These are phyloP conservation scores for Aptenodytes forsteri DNA, from an alignment of 2,113 vertebrate species.

Conservation along the genomic window DNA sequence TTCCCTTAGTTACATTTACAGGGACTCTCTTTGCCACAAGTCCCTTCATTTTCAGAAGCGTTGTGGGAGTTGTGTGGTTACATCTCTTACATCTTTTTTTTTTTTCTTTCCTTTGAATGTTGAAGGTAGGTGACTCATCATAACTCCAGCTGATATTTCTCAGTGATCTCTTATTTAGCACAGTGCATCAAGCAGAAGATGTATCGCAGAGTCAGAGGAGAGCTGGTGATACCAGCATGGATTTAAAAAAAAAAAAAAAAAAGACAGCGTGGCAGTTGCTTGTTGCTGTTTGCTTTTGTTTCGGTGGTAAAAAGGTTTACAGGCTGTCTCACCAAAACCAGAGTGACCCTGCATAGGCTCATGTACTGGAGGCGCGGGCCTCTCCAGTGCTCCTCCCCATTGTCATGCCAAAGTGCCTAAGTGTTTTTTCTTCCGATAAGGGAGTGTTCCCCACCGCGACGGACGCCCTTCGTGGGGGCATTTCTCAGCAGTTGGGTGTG, in stretches of 20 bases:
- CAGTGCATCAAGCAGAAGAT: background rate
- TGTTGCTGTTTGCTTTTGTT: background rate
- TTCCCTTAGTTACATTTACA: conserved; percentile 57
- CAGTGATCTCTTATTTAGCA: conserved; percentile 53
- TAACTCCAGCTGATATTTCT: conserved; percentile 56
- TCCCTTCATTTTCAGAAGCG: conserved; percentile 29
- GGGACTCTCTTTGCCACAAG: conserved; percentile 31
- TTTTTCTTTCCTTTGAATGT: conserved; percentile 13
- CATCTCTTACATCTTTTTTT: conserved; percentile 24
- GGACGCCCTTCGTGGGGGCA: background rate
- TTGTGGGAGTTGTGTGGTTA: conserved; percentile 63
- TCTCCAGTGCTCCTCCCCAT: background rate
- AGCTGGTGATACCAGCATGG: background rate
- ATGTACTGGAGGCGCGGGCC: rapidly evolving
- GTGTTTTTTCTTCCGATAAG: background rate
- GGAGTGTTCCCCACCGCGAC: rapidly evolving
- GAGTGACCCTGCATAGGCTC: background rate
- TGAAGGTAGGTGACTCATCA: conserved; percentile 59
- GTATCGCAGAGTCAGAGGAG: conserved; percentile 15
- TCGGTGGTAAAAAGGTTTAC: background rate
- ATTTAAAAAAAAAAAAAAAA: background rate
- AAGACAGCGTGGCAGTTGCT: background rate
- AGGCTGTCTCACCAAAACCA: background rate
- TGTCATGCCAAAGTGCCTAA: rapidly evolving
- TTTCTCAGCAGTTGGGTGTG: background rate